Evolutionary conservation across 2,888 invertebrate species (phyloP).

Genomic region (Pammene aurita): DNA sequence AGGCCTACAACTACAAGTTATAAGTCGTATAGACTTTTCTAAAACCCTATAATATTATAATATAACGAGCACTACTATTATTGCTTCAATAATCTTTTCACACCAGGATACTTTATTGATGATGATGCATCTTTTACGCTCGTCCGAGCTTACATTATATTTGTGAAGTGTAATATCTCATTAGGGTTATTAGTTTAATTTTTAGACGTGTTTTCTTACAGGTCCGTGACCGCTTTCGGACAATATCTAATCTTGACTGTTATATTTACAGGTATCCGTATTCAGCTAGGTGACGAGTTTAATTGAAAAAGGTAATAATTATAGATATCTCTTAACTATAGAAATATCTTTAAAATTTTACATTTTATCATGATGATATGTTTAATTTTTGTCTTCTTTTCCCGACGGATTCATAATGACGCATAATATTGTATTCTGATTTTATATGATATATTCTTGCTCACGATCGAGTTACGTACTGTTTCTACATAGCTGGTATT

Average conservation of each 20-base stretch:
- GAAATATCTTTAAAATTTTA: neutral
- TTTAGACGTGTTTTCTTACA: slow-evolving; percentile 7
- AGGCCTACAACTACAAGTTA: too few species aligned
- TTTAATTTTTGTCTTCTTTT: slow-evolving; percentile 41
- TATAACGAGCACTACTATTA: too few species aligned
- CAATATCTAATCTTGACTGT: slow-evolving; percentile 43
- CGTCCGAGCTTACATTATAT: too few species aligned
- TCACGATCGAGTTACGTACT: neutral
- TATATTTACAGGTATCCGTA: slow-evolving; percentile 75
- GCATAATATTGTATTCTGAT: slow-evolving; percentile 33
- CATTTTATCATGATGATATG: slow-evolving; percentile 30
- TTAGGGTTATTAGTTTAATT: neutral
- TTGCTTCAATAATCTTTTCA: too few species aligned
- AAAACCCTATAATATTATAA: too few species aligned
- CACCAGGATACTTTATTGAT: too few species aligned
- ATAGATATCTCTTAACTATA: slow-evolving; percentile 22
- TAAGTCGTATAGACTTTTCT: too few species aligned
- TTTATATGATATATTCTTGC: neutral
- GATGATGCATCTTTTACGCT: too few species aligned
- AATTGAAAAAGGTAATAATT: slow-evolving; percentile 58
- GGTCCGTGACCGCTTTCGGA: slow-evolving; percentile 4
- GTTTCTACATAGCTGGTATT: neutral
- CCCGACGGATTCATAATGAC: slow-evolving; percentile 43
- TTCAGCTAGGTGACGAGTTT: slow-evolving; percentile 64
- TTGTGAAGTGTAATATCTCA: too few species aligned